Evolutionary conservation across 2,888 invertebrate species (phyloP).

Genomic region (Caenorhabditis drosophilae): DNA sequence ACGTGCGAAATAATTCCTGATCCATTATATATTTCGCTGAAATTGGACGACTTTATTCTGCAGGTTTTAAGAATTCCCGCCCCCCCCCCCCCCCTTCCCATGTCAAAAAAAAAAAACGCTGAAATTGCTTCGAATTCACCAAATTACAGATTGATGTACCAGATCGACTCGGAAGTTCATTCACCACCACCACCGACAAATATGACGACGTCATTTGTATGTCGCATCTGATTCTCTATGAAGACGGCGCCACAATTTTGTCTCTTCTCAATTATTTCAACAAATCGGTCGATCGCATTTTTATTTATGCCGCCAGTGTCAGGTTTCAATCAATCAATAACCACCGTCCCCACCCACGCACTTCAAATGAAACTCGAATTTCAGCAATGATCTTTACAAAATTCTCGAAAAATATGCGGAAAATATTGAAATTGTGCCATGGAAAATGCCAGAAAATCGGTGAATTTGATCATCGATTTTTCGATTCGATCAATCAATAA

Average conservation of each 20-base stretch:
- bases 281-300: slow-evolving; percentile 20
- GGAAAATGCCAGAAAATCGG: slow-evolving; percentile 27
- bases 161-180: not conserved
- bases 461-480: no score
- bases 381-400: slow-evolving; percentile 22
- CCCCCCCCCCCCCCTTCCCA: no score
- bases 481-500: no score
- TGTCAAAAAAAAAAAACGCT: no score
- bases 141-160: slow-evolving; percentile 34
- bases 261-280: slow-evolving; percentile 32
- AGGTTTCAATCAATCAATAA: slow-evolving; percentile 6
- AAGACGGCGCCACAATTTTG: slow-evolving; percentile 32
- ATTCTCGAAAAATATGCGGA: slow-evolving; percentile 20
- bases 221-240: slow-evolving; percentile 35
- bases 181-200: not conserved
- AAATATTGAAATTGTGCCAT: slow-evolving; percentile 32
- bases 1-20: slow-evolving; percentile 24
- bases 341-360: not conserved
- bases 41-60: slow-evolving; percentile 28
- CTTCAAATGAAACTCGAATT: not conserved
- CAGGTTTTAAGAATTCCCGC: slow-evolving; percentile 17
- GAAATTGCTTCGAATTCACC: no score
- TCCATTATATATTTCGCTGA: slow-evolving; percentile 25
- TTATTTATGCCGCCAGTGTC: slow-evolving; percentile 34
- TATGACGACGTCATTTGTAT: slow-evolving; percentile 33